phyloP scores from a whole-genome alignment of 2,797 vertebrate genomes.

The Caiman crocodilus region DNA sequence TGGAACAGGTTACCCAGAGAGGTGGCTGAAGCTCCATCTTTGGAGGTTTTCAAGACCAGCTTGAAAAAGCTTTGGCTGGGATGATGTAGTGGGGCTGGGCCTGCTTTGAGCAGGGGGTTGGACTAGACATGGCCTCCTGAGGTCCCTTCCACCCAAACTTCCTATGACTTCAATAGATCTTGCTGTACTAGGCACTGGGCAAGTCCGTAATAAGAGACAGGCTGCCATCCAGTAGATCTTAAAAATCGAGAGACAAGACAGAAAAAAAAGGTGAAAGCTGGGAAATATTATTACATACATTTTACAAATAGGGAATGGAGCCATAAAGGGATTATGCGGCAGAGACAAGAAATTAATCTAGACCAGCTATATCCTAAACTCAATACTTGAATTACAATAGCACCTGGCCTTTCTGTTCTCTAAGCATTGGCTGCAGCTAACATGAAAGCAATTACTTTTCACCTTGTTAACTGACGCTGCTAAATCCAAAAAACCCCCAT shows the following conservation, averaged over 20 bases:
- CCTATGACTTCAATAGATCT: too few species aligned
- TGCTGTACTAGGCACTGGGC: background rate
- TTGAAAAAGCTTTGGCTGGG: too few species aligned
- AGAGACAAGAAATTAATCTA: background rate
- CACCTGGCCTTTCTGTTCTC: background rate
- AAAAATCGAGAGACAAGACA: background rate
- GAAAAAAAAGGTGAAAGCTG: background rate
- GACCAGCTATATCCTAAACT: background rate
- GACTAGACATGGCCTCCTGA: too few species aligned
- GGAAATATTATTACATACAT: background rate
- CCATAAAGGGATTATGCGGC: background rate
- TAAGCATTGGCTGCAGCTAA: background rate
- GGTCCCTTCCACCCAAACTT: too few species aligned
- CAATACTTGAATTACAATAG: fast-evolving
- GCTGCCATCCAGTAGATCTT: background rate
- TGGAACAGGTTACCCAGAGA: too few species aligned
- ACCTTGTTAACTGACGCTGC: background rate
- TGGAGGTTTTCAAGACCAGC: too few species aligned
- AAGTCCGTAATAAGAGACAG: slow-evolving; percentile 20
- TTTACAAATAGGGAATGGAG: background rate
- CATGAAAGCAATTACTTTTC: background rate
- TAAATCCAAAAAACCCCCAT: background rate
- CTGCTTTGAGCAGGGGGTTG: too few species aligned
- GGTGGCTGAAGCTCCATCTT: too few species aligned
- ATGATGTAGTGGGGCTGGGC: too few species aligned